These are phyloP conservation scores for Aphelinus certus DNA, from an alignment of 1,140 invertebrate genomes.

Conservation along the genomic window DNA sequence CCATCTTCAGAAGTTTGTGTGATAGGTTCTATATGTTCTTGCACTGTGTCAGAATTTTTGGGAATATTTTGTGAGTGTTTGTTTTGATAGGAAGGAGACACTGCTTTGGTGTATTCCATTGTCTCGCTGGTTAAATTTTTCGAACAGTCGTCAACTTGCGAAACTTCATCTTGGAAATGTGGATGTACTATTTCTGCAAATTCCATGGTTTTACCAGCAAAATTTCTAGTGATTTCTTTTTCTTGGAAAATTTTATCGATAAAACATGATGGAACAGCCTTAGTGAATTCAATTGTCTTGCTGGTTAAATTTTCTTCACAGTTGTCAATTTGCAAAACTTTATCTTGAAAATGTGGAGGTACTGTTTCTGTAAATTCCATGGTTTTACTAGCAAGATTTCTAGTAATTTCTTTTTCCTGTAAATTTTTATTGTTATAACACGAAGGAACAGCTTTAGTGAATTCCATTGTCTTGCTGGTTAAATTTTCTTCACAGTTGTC, in stretches of 20 bases:
- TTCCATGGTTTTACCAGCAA: conserved; percentile 1
- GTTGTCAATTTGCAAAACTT: background rate
- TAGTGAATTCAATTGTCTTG: no score
- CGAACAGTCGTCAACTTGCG: conserved; percentile 8
- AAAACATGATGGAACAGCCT: no score
- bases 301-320: no score
- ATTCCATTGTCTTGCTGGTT: conserved; percentile 31
- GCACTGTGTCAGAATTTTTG: no score
- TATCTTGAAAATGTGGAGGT: background rate
- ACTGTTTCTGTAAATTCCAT: conserved; percentile 37
- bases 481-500: conserved; percentile 17
- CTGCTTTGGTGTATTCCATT: conserved; percentile 36
- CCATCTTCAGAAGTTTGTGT: no score
- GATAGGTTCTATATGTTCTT: no score
- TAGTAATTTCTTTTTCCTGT: background rate
- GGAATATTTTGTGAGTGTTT: no score
- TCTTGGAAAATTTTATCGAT: background rate
- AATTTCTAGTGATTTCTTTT: conserved; percentile 17
- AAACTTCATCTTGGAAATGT: background rate
- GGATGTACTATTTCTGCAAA: conserved; percentile 8
- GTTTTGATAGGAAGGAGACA: background rate
- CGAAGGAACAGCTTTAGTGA: conserved; percentile 14
- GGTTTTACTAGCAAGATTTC: background rate
- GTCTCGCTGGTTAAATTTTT: conserved; percentile 2
- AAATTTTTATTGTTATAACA: background rate